Evolutionary conservation across 1,140 invertebrate species (phyloP), one percentile per base, ranked within the genome.

Genomic region (Diprion similis): DNA sequence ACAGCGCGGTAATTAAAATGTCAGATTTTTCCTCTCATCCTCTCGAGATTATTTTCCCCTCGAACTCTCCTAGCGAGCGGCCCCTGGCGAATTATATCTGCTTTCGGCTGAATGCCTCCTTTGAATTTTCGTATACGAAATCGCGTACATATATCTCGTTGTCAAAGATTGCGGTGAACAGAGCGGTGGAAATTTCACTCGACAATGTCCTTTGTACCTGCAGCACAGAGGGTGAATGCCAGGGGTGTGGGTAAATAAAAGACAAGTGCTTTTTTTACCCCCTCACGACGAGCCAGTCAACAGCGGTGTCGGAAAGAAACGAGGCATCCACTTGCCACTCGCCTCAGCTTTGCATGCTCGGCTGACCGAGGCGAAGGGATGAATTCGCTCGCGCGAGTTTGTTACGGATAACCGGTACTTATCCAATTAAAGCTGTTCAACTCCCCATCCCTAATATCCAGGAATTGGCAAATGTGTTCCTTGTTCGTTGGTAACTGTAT

Each of bases 351-450:
- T 59, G n/a, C n/a, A 17, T 17, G 11, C 24, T 37, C 24, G 24
- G 24, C n/a, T 17, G 51, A 59, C 51, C 24, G 51, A 59, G n/a
- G 11, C n/a, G 51, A 59, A 17, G 51, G 11, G 51, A 4, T 59
- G 51, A 17, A 59, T 15, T 8, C 51, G 4, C 11, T 59, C 9
- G n/a, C 9, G 51, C 51, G 51, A 59, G 8, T 4, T 17, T 59
- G n/a, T 59, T 59, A 59, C 51, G n/a, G n/a, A n/a, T n/a, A n/a
- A n/a, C 51, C 51, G 24, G 11, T 59, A 59, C 51, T 59, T 59
- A 9, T 59, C 51, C 51, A 59, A 13, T 59, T 59, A 59, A 17
- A 17, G 51, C 51, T 17, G n/a, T 59, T 59, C 51, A 59, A 59
- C 9, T 59, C n/a, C 4, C 51, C 51, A 59, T 37, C 24, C 24